Evolutionary conservation across 64 coral and sea anemone species (phyloP).

Genomic region (Astreopora myriophthalma): DNA sequence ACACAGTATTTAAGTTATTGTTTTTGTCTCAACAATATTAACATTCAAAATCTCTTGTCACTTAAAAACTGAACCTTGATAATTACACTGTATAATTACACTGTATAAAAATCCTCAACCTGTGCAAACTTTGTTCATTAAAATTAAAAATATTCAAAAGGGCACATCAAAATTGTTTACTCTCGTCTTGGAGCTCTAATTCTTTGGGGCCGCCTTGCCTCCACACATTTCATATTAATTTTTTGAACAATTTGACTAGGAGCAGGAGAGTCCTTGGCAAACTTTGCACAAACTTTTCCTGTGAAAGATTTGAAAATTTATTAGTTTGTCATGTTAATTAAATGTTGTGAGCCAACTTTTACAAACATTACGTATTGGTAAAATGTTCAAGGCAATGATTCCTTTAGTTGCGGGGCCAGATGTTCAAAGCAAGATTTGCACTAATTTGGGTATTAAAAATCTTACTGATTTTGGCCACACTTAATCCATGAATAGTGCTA

Average conservation of each 20-base stretch:
- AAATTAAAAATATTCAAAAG: neutral
- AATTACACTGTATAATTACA: neutral
- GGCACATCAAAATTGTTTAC: neutral
- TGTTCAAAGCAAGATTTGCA: neutral
- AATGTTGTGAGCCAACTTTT: neutral
- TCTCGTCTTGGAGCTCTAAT: neutral
- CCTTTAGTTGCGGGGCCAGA: neutral
- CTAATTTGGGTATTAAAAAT: neutral
- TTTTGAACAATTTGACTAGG: neutral
- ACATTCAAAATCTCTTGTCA: neutral
- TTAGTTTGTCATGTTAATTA: neutral
- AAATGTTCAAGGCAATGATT: neutral
- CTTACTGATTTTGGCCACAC: neutral
- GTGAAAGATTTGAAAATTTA: neutral
- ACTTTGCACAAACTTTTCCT: neutral
- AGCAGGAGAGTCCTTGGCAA: neutral
- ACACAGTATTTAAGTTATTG: too few species aligned
- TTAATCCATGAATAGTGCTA: too few species aligned
- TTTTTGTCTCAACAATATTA: too few species aligned
- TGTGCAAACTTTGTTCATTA: neutral
- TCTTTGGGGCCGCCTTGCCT: neutral
- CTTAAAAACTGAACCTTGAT: neutral
- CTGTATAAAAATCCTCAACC: neutral
- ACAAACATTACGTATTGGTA: neutral
- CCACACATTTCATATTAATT: neutral